Percentiles rank a stretch among this genome's conserved stretches.
Conservation (phyloP, 2,888 invertebrate species). For the Blastobasis lacticolella region DNA sequence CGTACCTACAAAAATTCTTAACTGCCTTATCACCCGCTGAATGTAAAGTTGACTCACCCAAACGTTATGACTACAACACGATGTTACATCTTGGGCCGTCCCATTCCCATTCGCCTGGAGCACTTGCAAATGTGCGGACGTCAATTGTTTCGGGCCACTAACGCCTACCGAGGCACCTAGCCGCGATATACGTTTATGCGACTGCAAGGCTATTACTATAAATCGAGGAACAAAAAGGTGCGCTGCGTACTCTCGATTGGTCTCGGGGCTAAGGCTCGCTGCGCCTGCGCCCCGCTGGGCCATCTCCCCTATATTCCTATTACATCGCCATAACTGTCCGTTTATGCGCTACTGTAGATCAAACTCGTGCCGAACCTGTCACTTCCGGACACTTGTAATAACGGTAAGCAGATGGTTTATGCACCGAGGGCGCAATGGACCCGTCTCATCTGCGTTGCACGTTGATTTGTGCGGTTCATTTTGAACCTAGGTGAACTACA, state of each 20-base stretch:
- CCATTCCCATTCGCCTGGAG: too few relatives aligned
- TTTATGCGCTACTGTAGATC: conserved; percentile 49
- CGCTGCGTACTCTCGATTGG: conserved; percentile 31
- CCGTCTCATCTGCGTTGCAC: too few relatives aligned
- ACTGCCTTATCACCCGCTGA: too few relatives aligned
- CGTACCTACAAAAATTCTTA: too few relatives aligned
- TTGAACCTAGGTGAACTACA: too few relatives aligned
- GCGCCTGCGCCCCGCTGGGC: conserved; percentile 43
- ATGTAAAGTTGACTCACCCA: too few relatives aligned
- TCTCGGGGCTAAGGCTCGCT: conserved; percentile 15
- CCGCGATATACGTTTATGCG: conserved; percentile 14
- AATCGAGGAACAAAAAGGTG: conserved; percentile 33
- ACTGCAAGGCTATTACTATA: conserved; percentile 27
- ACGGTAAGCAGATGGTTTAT: conserved; percentile 30
- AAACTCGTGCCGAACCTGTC: conserved; percentile 47
- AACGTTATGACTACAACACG: too few relatives aligned
- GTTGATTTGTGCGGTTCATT: too few relatives aligned
- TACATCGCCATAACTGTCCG: conserved; percentile 52
- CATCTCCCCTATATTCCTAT: conserved; percentile 51
- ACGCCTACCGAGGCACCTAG: conserved; percentile 2
- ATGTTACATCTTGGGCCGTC: too few relatives aligned
- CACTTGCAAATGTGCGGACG: too few relatives aligned
- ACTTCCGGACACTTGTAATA: conserved; percentile 29
- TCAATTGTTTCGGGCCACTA: too few relatives aligned
- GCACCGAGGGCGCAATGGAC: conserved; percentile 7